Evolutionary conservation across 2,797 vertebrate genomes (phyloP).

Genomic region (Onychomys arenicola): DNA sequence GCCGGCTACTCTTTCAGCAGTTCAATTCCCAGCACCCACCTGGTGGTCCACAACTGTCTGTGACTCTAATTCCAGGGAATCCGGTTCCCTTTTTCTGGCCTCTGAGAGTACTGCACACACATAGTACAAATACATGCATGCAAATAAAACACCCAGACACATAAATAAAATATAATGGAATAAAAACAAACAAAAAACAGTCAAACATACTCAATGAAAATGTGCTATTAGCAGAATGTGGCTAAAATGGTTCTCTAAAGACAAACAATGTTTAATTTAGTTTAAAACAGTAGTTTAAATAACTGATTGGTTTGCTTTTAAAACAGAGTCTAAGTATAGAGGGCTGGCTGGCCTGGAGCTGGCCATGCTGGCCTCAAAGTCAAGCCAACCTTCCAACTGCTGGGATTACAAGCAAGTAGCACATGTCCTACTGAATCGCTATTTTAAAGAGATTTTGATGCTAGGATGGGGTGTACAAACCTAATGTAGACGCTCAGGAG

Average conservation of each 20-base stretch:
- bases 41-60: neutral
- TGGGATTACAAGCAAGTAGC: neutral
- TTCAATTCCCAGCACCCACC: neutral
- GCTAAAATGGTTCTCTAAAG: neutral
- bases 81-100: neutral
- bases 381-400: neutral
- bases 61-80: neutral
- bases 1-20: neutral
- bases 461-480: neutral
- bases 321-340: neutral
- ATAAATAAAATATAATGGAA: neutral
- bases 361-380: neutral
- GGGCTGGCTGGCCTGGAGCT: neutral
- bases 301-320: neutral
- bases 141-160: neutral
- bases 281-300: conserved; percentile 1
- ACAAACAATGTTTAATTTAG: neutral
- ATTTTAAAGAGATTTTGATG: neutral
- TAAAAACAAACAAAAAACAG: neutral
- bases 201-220: conserved; percentile 12
- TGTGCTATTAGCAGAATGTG: neutral
- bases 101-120: neutral
- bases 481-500: neutral
- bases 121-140: neutral
- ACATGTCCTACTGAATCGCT: neutral